phyloP scores from a whole-genome alignment of 2,113 vertebrate species.

The Sisor rabdophorus region DNA sequence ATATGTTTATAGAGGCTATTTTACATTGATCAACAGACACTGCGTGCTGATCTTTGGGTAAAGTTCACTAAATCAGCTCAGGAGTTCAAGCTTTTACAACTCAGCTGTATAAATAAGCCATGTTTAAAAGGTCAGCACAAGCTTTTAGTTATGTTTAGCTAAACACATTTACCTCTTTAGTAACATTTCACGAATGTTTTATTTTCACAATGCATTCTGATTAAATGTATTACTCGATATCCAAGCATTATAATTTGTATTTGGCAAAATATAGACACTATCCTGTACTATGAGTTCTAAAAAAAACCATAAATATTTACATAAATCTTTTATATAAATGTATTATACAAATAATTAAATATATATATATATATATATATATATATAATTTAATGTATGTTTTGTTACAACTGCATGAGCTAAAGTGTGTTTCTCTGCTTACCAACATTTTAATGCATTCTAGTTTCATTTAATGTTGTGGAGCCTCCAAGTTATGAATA shows the following conservation, averaged over 20 bases:
- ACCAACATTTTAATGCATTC: background rate
- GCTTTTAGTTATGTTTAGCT: background rate
- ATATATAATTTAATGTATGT: background rate
- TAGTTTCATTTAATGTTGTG: background rate
- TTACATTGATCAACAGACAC: constrained; percentile 2
- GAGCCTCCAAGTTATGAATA: background rate
- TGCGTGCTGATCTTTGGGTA: background rate
- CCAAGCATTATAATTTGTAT: background rate
- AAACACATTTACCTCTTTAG: background rate
- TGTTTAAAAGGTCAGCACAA: background rate
- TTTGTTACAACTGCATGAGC: background rate
- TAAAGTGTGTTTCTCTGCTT: background rate
- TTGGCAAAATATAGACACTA: background rate
- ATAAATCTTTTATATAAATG: background rate
- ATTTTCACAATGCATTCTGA: background rate
- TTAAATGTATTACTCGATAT: background rate
- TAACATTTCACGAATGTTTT: background rate
- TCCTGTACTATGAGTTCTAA: background rate
- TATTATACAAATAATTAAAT: background rate
- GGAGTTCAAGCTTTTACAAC: background rate
- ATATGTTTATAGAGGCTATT: background rate
- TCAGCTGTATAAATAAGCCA: background rate
- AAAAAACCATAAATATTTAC: background rate
- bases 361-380: background rate
- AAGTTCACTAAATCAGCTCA: constrained; percentile 6